These are phyloP conservation scores for Marcusenius ussheri DNA, from an alignment of 2,113 vertebrate genomes.

Conservation along the genomic window DNA sequence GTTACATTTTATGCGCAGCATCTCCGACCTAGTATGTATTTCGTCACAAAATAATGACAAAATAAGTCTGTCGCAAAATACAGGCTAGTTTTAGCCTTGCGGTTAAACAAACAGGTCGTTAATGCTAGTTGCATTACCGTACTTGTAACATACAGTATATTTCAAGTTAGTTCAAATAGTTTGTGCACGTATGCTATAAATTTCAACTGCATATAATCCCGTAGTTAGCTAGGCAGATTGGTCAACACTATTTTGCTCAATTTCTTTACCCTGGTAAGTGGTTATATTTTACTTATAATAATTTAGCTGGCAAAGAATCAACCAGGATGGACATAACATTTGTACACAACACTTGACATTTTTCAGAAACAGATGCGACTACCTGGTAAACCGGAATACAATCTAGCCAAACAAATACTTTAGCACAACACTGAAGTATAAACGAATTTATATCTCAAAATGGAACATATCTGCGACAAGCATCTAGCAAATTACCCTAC, in stretches of 20 bases:
- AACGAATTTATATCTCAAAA: background rate
- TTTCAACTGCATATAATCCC: background rate
- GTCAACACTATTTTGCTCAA: background rate
- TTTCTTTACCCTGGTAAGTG: background rate
- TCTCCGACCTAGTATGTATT: background rate
- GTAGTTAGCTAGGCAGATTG: background rate
- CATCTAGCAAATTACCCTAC: background rate
- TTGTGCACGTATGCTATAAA: background rate
- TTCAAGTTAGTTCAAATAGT: background rate
- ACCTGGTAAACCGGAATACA: background rate
- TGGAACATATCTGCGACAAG: background rate
- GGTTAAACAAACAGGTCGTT: background rate
- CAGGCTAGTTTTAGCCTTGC: background rate
- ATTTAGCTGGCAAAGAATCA: background rate
- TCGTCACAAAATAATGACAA: background rate
- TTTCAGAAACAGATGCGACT: background rate
- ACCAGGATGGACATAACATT: background rate
- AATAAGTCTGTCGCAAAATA: background rate
- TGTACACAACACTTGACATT: background rate
- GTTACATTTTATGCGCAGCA: background rate
- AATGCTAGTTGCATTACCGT: background rate
- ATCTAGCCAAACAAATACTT: background rate
- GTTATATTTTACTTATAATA: background rate
- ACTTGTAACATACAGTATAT: background rate
- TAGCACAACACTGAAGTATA: background rate